Evolutionary conservation across 2,113 vertebrate species (phyloP).

Genomic region (Bos javanicus): DNA sequence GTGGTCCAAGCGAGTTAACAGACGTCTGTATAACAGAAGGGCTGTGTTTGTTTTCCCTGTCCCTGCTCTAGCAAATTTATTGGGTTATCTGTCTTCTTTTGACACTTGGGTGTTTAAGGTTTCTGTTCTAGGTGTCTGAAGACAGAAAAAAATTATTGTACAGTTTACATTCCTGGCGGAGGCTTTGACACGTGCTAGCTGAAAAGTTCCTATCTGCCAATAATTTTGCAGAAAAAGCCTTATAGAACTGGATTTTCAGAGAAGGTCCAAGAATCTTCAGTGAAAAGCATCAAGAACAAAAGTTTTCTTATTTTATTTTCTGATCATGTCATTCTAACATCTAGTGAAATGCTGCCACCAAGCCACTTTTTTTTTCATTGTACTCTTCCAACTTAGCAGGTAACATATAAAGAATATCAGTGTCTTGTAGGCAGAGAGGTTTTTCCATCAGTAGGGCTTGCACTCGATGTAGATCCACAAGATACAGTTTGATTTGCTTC

Average conservation of each 20-base stretch:
- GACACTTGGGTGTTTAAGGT: constrained; percentile 71
- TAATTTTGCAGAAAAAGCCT: constrained; percentile 10
- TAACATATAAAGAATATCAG: not conserved
- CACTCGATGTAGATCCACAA: not conserved
- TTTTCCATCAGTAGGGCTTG: not conserved
- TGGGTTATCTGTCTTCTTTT: constrained; percentile 75
- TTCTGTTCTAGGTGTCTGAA: constrained; percentile 74
- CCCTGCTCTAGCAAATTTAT: constrained; percentile 61
- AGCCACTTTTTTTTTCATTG: not conserved
- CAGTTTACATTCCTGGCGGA: constrained; percentile 62
- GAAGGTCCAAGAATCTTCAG: not conserved
- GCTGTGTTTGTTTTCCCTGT: constrained; percentile 74
- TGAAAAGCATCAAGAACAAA: constrained; percentile 12
- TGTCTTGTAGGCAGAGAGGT: not conserved
- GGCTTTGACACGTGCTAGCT: constrained; percentile 69
- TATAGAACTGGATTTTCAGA: not conserved
- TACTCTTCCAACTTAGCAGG: not conserved
- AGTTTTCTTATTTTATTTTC: not conserved
- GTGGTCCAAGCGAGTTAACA: constrained; percentile 47
- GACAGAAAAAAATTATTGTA: constrained; percentile 72
- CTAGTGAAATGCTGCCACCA: not conserved
- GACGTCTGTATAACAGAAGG: constrained; percentile 50
- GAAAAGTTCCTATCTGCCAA: constrained; percentile 54
- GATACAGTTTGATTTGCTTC: not conserved
- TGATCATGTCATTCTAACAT: not conserved